phyloP scores from a whole-genome alignment of 35 echinoderm and acorn worm genomes.

The Stichopus chloronotus region DNA sequence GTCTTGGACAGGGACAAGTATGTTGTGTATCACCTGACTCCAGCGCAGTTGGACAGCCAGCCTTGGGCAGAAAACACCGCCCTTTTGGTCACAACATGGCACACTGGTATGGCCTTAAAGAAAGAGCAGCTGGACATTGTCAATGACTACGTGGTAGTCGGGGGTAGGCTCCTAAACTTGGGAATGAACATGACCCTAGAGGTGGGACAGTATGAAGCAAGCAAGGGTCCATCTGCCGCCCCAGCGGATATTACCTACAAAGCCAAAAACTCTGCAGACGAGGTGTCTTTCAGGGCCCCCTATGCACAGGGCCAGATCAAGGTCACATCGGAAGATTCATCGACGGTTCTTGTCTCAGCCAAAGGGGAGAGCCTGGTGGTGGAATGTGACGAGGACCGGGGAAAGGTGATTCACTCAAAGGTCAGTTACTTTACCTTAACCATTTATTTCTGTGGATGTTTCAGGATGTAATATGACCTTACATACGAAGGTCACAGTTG shows the following conservation, averaged over 20 bases:
- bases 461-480: too few relatives aligned
- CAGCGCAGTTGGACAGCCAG: constrained; percentile 55
- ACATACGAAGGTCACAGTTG: too few relatives aligned
- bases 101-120: not conserved
- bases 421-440: not conserved
- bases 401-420: constrained; percentile 53
- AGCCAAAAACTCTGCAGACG: constrained; percentile 46
- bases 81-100: constrained; percentile 59
- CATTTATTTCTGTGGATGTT: not conserved
- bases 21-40: constrained; percentile 83
- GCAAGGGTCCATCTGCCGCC: not conserved
- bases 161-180: constrained; percentile 63
- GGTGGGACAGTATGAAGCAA: constrained; percentile 19
- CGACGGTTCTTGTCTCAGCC: not conserved
- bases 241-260: constrained; percentile 17
- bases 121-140: constrained; percentile 48
- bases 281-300: constrained; percentile 1
- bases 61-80: constrained; percentile 93
- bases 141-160: constrained; percentile 55
- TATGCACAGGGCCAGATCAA: not conserved
- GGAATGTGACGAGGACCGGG: constrained; percentile 32
- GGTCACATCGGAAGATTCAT: constrained; percentile 29
- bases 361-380: constrained; percentile 31
- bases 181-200: constrained; percentile 55
- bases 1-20: constrained; percentile 81